Evolutionary conservation across 1,140 invertebrate species (phyloP).

Genomic region (Lepidurus apus): DNA sequence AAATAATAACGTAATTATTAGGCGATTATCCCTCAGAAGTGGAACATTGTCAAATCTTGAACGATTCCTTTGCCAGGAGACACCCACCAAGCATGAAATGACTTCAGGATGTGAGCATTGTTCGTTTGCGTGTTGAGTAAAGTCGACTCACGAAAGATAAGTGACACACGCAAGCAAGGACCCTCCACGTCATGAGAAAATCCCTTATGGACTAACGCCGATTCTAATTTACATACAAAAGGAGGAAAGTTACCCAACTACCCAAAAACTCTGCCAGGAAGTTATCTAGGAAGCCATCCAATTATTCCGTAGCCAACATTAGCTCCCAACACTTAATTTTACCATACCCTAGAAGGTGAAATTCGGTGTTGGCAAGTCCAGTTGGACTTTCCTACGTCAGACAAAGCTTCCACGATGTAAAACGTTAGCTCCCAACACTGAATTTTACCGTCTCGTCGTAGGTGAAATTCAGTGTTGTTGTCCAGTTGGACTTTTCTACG

Average conservation of each 20-base stretch:
- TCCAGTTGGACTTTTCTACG: no score
- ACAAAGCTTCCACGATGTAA: no score
- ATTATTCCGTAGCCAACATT: no score
- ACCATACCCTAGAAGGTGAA: no score
- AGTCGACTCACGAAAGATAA: neutral
- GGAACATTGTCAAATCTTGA: neutral
- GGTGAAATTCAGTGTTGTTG: no score
- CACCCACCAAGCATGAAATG: slow-evolving; percentile 7
- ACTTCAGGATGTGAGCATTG: slow-evolving; percentile 6
- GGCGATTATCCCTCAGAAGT: neutral
- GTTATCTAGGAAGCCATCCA: neutral
- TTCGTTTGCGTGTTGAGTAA: neutral
- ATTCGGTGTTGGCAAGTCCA: no score
- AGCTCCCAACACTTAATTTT: no score
- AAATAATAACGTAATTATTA: no score
- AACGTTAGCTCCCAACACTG: no score
- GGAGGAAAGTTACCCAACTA: neutral
- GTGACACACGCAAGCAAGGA: slow-evolving; percentile 1
- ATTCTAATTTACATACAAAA: neutral
- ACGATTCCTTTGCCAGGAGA: neutral
- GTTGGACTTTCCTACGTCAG: no score
- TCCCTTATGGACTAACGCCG: neutral
- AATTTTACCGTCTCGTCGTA: no score
- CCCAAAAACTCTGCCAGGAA: neutral
- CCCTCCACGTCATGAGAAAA: slow-evolving; percentile 1